These are phyloP conservation scores for Peromyscus aztecus DNA, from an alignment of 2,797 vertebrate species.

Conservation along the genomic window DNA sequence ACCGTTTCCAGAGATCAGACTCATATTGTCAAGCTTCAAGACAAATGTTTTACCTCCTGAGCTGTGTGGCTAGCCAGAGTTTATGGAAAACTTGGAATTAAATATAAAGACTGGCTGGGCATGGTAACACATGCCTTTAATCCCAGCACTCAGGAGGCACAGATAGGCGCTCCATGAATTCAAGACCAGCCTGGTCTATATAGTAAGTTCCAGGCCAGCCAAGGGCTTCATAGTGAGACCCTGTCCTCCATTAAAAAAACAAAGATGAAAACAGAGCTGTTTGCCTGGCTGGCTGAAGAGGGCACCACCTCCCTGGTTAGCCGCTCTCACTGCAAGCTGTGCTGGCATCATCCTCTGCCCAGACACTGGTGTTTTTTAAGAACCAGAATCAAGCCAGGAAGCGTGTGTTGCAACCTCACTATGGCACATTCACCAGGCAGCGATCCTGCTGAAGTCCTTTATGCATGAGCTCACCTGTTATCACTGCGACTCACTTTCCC, in stretches of 20 bases:
- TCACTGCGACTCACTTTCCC: background rate
- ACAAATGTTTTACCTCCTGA: background rate
- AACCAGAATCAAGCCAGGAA: background rate
- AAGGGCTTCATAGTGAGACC: background rate
- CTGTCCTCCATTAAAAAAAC: background rate
- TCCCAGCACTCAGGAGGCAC: background rate
- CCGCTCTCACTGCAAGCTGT: fast-evolving
- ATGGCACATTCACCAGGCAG: background rate
- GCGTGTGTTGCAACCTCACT: fast-evolving
- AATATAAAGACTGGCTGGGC: background rate
- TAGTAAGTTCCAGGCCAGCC: background rate
- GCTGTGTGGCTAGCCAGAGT: background rate
- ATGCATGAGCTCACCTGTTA: fast-evolving
- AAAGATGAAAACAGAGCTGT: background rate
- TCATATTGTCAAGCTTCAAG: background rate
- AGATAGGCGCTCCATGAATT: background rate
- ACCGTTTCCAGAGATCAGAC: background rate
- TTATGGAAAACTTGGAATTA: background rate
- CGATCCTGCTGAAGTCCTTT: fast-evolving
- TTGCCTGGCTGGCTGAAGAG: background rate
- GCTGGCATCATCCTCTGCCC: background rate
- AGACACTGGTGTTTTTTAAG: background rate
- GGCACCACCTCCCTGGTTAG: background rate
- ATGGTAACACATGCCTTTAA: background rate
- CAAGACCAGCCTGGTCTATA: background rate